Conservation (phyloP, 2,888 invertebrate genomes). For the Eristalis tenax region DNA sequence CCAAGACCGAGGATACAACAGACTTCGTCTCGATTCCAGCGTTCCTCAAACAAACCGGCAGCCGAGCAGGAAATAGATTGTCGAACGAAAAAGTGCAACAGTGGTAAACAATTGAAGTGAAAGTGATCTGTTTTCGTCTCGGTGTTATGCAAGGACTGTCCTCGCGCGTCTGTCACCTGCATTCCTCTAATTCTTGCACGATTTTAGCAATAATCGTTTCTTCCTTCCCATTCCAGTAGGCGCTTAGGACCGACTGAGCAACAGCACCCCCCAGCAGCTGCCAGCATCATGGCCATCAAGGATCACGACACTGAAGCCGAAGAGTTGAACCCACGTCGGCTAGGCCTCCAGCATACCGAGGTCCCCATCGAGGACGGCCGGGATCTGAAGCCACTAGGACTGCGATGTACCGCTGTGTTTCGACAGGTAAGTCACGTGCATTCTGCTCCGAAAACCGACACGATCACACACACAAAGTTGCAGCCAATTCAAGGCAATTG, state of each 20-base stretch:
- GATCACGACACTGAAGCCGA: slow-evolving; percentile 21
- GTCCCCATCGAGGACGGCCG: slow-evolving; percentile 9
- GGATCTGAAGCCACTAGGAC: slow-evolving; percentile 58
- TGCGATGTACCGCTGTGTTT: slow-evolving; percentile 62
- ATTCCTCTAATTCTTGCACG: not conserved
- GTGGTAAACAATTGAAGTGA: not conserved
- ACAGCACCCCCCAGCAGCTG: not conserved
- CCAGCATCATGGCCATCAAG: slow-evolving; percentile 26
- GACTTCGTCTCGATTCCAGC: not conserved
- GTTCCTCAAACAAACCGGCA: slow-evolving; percentile 1
- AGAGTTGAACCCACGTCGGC: slow-evolving; percentile 19
- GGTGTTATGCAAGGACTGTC: not conserved
- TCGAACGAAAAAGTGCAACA: not conserved
- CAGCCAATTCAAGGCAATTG: slow-evolving; percentile 42
- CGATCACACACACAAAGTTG: not conserved
- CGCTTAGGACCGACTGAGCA: not conserved
- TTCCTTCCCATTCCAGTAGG: slow-evolving; percentile 8
- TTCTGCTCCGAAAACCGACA: not conserved
- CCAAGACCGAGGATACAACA: slow-evolving; percentile 10
- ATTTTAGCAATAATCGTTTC: not conserved
- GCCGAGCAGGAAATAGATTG: not conserved
- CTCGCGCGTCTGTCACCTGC: too few relatives aligned
- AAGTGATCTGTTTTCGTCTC: not conserved
- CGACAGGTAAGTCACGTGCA: slow-evolving; percentile 69
- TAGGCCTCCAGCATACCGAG: not conserved